Evolutionary conservation across 2,888 invertebrate species (phyloP).

Genomic region (Acrobasis repandana): DNA sequence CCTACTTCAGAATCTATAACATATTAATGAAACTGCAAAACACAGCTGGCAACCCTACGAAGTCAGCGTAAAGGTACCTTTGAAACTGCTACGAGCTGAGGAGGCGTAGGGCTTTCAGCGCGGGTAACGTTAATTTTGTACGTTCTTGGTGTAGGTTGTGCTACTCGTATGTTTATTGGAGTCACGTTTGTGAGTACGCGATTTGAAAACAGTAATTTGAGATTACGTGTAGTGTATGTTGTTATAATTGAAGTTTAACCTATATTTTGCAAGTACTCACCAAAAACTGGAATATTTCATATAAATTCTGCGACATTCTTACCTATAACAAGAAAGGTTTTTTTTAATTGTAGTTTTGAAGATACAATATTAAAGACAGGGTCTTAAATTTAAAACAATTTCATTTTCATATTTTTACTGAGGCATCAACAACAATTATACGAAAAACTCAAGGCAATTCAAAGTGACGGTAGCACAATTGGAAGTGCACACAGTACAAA

Average conservation of each 20-base stretch:
- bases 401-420: too few relatives aligned
- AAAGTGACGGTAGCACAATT: too few relatives aligned
- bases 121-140: not conserved
- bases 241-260: not conserved
- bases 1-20: too few relatives aligned
- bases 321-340: slow-evolving; percentile 57
- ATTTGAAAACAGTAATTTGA: not conserved
- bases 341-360: not conserved
- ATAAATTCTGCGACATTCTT: slow-evolving; percentile 34
- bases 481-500: too few relatives aligned
- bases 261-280: not conserved
- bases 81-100: not conserved
- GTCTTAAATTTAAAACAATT: too few relatives aligned
- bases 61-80: not conserved
- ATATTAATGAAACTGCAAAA: too few relatives aligned
- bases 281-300: not conserved
- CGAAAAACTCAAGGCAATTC: too few relatives aligned
- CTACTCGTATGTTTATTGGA: not conserved
- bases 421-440: too few relatives aligned
- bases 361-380: too few relatives aligned
- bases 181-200: not conserved
- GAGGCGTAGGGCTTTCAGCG: not conserved
- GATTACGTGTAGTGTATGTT: not conserved
- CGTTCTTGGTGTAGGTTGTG: not conserved
- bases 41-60: not conserved